Evolutionary conservation across 1,140 invertebrate genomes (phyloP), one percentile per base, ranked within the genome.

Genomic region (Neodiprion fabricii): DNA sequence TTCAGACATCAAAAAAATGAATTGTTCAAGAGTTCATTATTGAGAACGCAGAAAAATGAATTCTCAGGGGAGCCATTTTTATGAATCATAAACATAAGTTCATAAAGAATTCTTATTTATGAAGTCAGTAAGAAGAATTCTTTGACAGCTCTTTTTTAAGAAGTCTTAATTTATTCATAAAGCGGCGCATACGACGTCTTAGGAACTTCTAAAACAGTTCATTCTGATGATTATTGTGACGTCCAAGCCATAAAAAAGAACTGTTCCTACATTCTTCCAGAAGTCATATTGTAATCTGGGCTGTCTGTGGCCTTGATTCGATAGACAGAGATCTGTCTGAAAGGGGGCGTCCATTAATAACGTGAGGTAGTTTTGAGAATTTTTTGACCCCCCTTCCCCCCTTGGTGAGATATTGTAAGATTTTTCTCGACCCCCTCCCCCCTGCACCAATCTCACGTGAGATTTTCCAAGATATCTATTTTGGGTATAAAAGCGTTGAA

Each of bases 81-180:
- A 47, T 70, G 17, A n/a, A 47, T 47, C 23, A 21, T 21, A 48
- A 1, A 47, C n/a, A 48, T 47, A 48, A 70, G 8, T 70, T 70
- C 69, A 47, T 70, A 47, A 70, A 12, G 0, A 12, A n/a, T 70
- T 70, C 69, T 23, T 47, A 70, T 70, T 70, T 70, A 7, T 70
- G 23, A 48, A 70, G 69, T 70, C 69, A 70, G 69, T 47, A 70
- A 70, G n/a, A 70, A 70, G 69, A 12, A 70, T 70, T 70, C 69
- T 8, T 28, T n/a, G n/a, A 47, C 7, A 70, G 28, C 69, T 70
- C 40, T 70, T 23, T n/a, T 48, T 12, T 47, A 70, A 70, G 40
- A 48, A 70, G 69, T 70, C 69, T 70, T 8, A 23, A 70, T 48
- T 70, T 70, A 14, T 48, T 17, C 69, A 70, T 70, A 47, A 70